A percentile compares a stretch with the other conserved stretches of the same genome.
Evolutionary conservation across 2,113 vertebrate genomes (phyloP).

Genomic region (Cynopterus brachyotis): DNA sequence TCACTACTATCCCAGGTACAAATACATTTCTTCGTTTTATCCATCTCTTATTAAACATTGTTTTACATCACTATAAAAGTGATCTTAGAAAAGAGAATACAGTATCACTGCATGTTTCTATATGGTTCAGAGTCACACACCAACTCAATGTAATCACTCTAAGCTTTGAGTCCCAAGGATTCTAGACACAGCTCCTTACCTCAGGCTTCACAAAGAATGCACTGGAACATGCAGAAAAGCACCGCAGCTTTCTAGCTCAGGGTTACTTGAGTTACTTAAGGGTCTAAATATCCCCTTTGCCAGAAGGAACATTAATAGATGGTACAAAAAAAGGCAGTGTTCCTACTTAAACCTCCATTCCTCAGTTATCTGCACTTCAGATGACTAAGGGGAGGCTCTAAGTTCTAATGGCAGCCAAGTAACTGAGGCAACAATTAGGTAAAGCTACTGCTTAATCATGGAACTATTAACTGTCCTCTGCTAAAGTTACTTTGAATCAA

Average conservation of each 20-base stretch:
- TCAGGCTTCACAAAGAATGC: not conserved
- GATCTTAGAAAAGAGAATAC: not conserved
- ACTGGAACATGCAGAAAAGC: not conserved
- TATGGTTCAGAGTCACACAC: slow-evolving; percentile 2
- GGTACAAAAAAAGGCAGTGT: not conserved
- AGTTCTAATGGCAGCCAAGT: not conserved
- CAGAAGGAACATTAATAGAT: not conserved
- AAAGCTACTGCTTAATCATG: not conserved
- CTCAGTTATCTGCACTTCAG: not conserved
- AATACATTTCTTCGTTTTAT: slow-evolving; percentile 31
- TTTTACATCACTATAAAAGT: slow-evolving; percentile 39
- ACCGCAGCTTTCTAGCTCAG: not conserved
- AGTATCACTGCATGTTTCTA: not conserved
- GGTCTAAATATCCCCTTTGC: not conserved
- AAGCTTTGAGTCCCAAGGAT: not conserved
- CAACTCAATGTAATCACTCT: not conserved
- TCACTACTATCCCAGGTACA: not conserved
- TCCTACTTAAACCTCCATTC: not conserved
- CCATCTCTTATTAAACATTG: not conserved
- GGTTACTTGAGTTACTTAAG: not conserved
- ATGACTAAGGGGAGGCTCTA: not conserved
- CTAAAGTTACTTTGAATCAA: not conserved
- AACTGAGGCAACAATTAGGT: not conserved
- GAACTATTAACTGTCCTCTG: not conserved
- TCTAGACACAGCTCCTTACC: not conserved